Percentiles rank a stretch among this genome's conserved stretches.
Conservation (phyloP, 2,113 vertebrate species). For the Ochotona curzoniae region DNA sequence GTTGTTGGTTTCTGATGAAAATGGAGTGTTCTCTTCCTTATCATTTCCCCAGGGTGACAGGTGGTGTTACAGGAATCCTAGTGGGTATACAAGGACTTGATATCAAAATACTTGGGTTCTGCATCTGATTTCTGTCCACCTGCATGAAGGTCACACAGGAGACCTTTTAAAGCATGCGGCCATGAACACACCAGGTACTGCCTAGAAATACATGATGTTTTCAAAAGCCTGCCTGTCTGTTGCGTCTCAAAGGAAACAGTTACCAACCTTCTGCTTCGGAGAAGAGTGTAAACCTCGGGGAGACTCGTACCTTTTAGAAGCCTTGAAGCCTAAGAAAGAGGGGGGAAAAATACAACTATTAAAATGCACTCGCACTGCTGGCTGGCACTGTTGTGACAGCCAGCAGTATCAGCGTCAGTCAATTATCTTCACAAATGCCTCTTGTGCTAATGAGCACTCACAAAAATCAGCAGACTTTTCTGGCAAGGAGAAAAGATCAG, state of each 20-base stretch:
- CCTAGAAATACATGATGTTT: not conserved
- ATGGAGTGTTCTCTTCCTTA: not conserved
- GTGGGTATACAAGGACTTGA: not conserved
- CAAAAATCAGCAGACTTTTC: constrained; percentile 99
- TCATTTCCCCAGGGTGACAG: not conserved
- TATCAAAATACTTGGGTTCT: not conserved
- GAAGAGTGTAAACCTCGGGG: constrained; percentile 78
- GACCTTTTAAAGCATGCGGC: not conserved
- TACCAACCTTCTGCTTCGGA: constrained; percentile 70
- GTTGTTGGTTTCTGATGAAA: not conserved
- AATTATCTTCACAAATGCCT: constrained; percentile 99
- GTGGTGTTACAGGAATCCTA: not conserved
- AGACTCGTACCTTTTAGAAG: constrained; percentile 85
- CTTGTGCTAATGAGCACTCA: constrained; percentile 99
- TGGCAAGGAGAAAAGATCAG: constrained; percentile 99
- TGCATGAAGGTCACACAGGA: not conserved
- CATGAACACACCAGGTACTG: not conserved
- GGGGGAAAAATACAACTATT: constrained; percentile 84
- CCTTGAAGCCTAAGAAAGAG: constrained; percentile 86
- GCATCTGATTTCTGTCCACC: not conserved
- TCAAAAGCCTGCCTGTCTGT: constrained; percentile 1
- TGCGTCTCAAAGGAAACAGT: constrained; percentile 52
- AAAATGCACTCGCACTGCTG: constrained; percentile 89
- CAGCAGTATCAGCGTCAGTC: constrained; percentile 95
- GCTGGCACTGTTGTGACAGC: constrained; percentile 98